A percentile compares a stretch with the other conserved stretches of the same genome.
phyloP scores from a whole-genome alignment of 2,113 vertebrate genomes.

The Turdus rufiventris region DNA sequence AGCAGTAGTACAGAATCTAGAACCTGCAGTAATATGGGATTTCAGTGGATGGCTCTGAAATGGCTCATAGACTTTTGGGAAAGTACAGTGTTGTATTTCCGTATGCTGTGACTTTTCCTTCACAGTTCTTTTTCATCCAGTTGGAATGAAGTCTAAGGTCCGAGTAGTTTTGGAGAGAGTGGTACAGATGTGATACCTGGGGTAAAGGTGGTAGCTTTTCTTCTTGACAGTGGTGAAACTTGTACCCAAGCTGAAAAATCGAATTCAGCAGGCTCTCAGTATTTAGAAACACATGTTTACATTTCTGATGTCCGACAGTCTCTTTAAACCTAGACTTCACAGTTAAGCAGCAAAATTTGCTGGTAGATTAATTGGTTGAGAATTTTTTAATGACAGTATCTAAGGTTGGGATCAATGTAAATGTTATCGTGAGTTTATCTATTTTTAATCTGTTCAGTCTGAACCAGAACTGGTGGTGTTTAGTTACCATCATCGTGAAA shows the following conservation, averaged over 20 bases:
- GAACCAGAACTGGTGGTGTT: not conserved
- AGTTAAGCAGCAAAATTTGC: not conserved
- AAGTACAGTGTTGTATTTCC: not conserved
- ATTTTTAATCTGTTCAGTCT: not conserved
- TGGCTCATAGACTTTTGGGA: not conserved
- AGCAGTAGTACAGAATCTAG: not conserved
- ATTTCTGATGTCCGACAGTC: not conserved
- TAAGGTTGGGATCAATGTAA: not conserved
- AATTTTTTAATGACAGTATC: not conserved
- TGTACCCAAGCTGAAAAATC: not conserved
- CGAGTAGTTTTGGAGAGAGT: not conserved
- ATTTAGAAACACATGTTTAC: not conserved
- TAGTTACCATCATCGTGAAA: not conserved
- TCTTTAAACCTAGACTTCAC: not conserved
- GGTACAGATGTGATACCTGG: slow-evolving; percentile 1
- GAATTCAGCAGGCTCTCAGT: not conserved
- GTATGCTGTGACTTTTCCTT: not conserved
- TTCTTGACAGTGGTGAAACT: not conserved
- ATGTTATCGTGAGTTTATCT: not conserved
- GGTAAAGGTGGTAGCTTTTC: not conserved
- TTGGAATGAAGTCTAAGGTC: not conserved
- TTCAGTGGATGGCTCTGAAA: not conserved
- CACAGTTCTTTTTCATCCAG: not conserved
- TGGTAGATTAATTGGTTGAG: not conserved
- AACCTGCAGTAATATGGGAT: not conserved